Evolutionary conservation across 2,797 vertebrate species (phyloP).

Genomic region (Molossus alvarezi): DNA sequence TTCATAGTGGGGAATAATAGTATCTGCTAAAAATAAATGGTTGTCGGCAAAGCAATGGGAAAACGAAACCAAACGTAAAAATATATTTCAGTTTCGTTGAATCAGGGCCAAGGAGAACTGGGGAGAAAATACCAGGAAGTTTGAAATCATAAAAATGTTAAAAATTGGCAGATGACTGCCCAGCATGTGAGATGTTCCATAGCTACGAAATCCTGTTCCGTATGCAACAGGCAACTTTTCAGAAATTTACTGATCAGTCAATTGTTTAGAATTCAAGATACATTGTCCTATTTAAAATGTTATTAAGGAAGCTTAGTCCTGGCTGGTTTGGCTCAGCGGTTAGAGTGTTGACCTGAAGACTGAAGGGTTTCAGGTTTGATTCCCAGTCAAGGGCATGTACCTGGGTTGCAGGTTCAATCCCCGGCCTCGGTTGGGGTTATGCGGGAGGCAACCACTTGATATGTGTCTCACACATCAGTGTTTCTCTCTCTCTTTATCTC

Average conservation of each 20-base stretch:
- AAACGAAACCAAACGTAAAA: neutral
- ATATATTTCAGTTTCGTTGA: neutral
- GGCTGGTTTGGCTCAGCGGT: no score
- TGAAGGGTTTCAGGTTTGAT: no score
- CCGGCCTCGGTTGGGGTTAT: no score
- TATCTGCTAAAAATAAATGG: neutral
- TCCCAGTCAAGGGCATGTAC: no score
- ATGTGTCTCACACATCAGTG: no score
- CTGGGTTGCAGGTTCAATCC: no score
- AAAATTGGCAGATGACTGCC: neutral
- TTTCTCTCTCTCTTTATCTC: no score
- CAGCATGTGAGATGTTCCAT: neutral
- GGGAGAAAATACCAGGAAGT: neutral
- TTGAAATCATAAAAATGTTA: neutral
- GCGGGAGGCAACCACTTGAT: no score
- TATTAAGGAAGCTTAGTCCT: neutral
- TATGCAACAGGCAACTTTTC: neutral
- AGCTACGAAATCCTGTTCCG: neutral
- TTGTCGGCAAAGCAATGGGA: neutral
- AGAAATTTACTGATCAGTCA: neutral
- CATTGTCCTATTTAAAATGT: neutral
- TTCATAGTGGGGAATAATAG: no score
- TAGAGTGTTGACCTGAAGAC: no score
- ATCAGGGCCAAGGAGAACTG: neutral
- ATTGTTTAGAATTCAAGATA: neutral